Conservation (phyloP, 2,113 vertebrate species). For the Tachysurus fulvidraco region DNA sequence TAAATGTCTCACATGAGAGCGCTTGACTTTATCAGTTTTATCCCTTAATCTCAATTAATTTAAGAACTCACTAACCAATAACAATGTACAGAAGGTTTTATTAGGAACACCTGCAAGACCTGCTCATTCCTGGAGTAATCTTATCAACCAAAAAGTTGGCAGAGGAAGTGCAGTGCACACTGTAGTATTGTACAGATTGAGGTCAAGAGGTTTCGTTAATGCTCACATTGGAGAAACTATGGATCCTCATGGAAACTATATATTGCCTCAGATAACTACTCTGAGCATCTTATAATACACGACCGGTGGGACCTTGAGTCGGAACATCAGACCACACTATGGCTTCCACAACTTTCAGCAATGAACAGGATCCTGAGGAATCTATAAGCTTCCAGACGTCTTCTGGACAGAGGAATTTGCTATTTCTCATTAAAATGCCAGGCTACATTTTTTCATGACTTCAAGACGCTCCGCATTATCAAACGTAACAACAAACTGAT, state of each 20-base stretch:
- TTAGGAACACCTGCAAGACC: background rate
- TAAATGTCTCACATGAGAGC: background rate
- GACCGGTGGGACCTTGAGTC: background rate
- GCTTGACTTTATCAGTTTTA: background rate
- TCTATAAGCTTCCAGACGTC: no score
- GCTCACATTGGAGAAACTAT: background rate
- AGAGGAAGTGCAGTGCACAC: background rate
- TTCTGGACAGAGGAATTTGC: background rate
- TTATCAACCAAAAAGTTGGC: background rate
- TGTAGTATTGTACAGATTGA: background rate
- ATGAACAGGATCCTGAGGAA: no score
- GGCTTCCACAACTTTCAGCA: no score
- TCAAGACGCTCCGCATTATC: background rate
- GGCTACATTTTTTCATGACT: no score
- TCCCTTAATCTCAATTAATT: background rate
- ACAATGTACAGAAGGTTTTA: background rate
- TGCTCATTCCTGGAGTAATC: background rate
- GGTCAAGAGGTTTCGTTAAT: background rate
- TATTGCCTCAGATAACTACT: background rate
- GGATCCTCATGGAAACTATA: background rate
- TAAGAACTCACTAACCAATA: background rate
- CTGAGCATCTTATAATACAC: background rate
- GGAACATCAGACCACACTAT: no score
- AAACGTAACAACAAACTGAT: background rate
- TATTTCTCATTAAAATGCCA: background rate